Percentiles rank a stretch among this genome's conserved stretches.
Conservation (phyloP, 1,140 invertebrate genomes). For the Achroia grisella region DNA sequence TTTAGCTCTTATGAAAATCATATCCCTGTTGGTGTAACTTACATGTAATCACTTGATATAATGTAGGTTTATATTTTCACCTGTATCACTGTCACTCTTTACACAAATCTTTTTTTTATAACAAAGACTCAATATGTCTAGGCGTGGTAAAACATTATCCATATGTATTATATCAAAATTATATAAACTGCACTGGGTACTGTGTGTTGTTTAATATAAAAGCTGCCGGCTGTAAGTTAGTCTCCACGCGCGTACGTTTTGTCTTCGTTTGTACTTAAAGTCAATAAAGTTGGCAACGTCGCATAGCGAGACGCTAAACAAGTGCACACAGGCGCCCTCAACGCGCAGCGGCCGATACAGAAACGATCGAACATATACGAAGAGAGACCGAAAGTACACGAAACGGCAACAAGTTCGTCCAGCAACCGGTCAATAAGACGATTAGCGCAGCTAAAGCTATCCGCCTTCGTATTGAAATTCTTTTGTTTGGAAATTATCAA, state of each 20-base stretch:
- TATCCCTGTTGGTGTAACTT: slow-evolving; percentile 34
- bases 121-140: slow-evolving; percentile 50
- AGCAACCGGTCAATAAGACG: slow-evolving; percentile 73
- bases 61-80: slow-evolving; percentile 27
- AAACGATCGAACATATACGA: slow-evolving; percentile 52
- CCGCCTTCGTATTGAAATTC: slow-evolving; percentile 34
- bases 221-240: slow-evolving; percentile 64
- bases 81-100: slow-evolving; percentile 29
- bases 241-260: slow-evolving; percentile 68
- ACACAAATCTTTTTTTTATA: slow-evolving; percentile 33
- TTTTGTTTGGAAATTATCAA: slow-evolving; percentile 19
- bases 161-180: slow-evolving; percentile 12
- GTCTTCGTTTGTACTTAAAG: slow-evolving; percentile 66
- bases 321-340: slow-evolving; percentile 67
- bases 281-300: slow-evolving; percentile 73
- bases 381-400: slow-evolving; percentile 58
- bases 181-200: slow-evolving; percentile 30
- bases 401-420: slow-evolving; percentile 65
- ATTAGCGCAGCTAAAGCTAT: slow-evolving; percentile 61
- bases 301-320: slow-evolving; percentile 70
- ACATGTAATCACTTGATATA: slow-evolving; percentile 14
- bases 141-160: slow-evolving; percentile 25
- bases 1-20: slow-evolving; percentile 24
- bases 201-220: slow-evolving; percentile 45
- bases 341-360: slow-evolving; percentile 62